These are phyloP conservation scores for Chionodraco myersi DNA, from an alignment of 2,113 vertebrate species.

Conservation along the genomic window DNA sequence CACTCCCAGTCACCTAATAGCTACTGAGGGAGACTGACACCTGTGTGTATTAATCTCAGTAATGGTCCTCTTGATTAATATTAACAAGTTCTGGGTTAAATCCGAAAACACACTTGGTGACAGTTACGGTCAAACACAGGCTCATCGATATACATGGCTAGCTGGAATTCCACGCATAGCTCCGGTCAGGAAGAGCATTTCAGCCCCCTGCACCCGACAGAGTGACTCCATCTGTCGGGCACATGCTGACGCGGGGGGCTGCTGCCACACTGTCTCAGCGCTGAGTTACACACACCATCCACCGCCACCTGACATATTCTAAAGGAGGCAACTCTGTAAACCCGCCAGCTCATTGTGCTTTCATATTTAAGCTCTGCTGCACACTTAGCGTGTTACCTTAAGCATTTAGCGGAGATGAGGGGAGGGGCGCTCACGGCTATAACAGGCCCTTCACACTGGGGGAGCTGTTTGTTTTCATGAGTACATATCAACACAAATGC, in stretches of 20 bases:
- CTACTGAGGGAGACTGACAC: constrained; percentile 34
- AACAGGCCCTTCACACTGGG: constrained; percentile 55
- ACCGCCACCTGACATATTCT: constrained; percentile 67
- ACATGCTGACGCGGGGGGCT: constrained; percentile 64
- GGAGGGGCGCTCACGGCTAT: constrained; percentile 34
- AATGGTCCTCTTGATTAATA: constrained; percentile 48
- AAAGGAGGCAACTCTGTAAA: constrained; percentile 68
- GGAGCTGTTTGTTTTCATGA: constrained; percentile 72
- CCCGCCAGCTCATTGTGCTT: constrained; percentile 71
- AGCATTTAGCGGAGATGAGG: constrained; percentile 59
- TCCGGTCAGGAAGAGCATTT: constrained; percentile 63
- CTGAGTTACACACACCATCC: constrained; percentile 41
- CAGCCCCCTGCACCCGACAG: constrained; percentile 58
- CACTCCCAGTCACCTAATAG: constrained; percentile 26
- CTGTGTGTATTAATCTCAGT: constrained; percentile 25
- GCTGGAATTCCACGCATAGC: constrained; percentile 69
- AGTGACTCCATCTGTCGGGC: constrained; percentile 72
- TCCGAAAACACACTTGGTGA: constrained; percentile 30
- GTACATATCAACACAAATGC: constrained; percentile 70
- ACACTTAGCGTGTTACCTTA: constrained; percentile 79
- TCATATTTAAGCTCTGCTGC: constrained; percentile 77
- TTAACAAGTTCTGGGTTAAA: constrained; percentile 31
- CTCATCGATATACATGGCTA: constrained; percentile 39
- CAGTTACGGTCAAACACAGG: constrained; percentile 34
- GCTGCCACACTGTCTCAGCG: constrained; percentile 68